Base-by-base conservation (phyloP, 2,888 invertebrate species). In the Teleogryllus oceanicus region DNA sequence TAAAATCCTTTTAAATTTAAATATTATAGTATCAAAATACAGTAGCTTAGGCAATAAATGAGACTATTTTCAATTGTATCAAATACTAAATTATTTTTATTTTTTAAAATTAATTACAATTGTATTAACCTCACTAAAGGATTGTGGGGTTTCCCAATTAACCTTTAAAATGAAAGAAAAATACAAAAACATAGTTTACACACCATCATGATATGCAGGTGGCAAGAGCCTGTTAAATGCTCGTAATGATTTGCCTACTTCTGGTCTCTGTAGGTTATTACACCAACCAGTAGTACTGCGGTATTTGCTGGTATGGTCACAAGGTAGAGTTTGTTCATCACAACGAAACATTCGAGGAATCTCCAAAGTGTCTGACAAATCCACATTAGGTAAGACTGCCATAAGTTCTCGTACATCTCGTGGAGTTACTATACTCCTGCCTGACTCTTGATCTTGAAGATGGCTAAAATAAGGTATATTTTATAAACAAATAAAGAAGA, bases 251-350 rank as follows among this genome's bases (percentile, higher is more conserved):
- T 88, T 88, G 49, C 89, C 89, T 80, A 84, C 84, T 51, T 86
- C 85, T 1, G 88, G 88, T 81, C 86, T 84, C 75, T 85, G 85
- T n/a, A 89, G 84, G 83, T 89, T 89, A 83, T 89, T 89, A 81
- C 89, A 89, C 88, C 88, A 88, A 21, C 89, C 89, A 4, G 88
- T 87, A 50, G 86, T 84, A 5, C 88, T 86, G 20, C 88, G 84
- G 83, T 86, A 88, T 80, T 85, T 85, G 81, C 87, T 84, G 18
- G 88, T 89, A 83, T 88, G 88, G 83, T 89, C 89, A 83, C 89
- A 89, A 0, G 88, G 89, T 37, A 88, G 83, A 8, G 86, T 87
- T 80, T 88, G 86, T 81, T 88, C 87, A 77, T 88, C 86, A 82
- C 88, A 88, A 74, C 84, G 84, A 83, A 87, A 87, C 78, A 85